phyloP scores from a whole-genome alignment of 2,888 invertebrate species.

The Pammene fasciana region DNA sequence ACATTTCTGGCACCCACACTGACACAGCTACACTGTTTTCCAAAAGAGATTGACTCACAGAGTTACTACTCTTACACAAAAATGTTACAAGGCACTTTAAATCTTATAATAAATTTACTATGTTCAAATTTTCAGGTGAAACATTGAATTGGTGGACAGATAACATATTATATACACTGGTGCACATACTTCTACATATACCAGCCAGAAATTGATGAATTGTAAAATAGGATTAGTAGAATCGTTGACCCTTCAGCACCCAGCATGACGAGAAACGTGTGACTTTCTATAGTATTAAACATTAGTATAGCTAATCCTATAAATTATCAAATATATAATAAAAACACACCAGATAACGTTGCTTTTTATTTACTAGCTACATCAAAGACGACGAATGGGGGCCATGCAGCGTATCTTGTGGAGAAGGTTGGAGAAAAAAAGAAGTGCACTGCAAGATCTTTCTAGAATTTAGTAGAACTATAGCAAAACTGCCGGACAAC shows the following conservation, averaged over 20 bases:
- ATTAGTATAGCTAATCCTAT: conserved; percentile 35
- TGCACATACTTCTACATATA: conserved; percentile 82
- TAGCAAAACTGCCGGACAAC: conserved; percentile 93
- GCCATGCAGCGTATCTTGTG: conserved; percentile 95
- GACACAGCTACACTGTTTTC: conserved; percentile 58
- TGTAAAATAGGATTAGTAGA: conserved; percentile 57
- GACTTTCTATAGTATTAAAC: conserved; percentile 51
- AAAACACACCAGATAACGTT: conserved; percentile 6
- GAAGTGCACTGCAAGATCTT: conserved; percentile 97
- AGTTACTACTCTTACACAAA: conserved; percentile 45
- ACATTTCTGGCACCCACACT: conserved; percentile 69
- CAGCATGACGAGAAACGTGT: conserved; percentile 67
- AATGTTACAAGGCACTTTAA: conserved; percentile 44
- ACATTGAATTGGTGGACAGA: conserved; percentile 57
- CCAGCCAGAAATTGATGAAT: conserved; percentile 74
- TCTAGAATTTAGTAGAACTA: conserved; percentile 94
- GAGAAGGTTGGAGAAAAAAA: conserved; percentile 93
- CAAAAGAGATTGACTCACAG: conserved; percentile 56
- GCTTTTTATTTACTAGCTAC: conserved; percentile 86
- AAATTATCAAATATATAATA: conserved; percentile 1
- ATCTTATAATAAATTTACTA: conserved; percentile 48
- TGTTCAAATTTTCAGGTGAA: conserved; percentile 57
- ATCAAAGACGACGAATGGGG: conserved; percentile 95
- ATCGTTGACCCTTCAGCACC: conserved; percentile 64
- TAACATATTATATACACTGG: conserved; percentile 65